Evolutionary conservation across 2,113 vertebrate species (phyloP), one percentile per base, ranked within the genome.

Genomic region (Eulacestoma nigropectus): DNA sequence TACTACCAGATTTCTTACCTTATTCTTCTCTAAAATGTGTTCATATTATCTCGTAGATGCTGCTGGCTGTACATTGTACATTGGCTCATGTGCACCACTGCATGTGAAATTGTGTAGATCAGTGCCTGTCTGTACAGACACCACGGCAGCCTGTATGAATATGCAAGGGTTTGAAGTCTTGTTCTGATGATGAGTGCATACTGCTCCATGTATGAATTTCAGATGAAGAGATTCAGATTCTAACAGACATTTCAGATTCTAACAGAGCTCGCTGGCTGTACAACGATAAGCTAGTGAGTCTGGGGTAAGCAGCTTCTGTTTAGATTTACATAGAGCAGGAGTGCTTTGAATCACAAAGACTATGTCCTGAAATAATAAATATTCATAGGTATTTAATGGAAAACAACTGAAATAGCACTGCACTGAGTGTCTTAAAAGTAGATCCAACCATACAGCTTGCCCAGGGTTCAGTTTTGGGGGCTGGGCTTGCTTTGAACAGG

Each of bases 51-150:
- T 82, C n/a, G 16, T 0, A 30, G 39, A 39, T 50, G 19, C 30
- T 75, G 26, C 19, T 1, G 4, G 20, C 52, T 79, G 30, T 33
- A n/a, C 14, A 3, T 7, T 35, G 16, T 39, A 14, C 0, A 0
- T 30, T 82, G 68, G 33, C 47, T 78, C 12, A 3, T 0, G 3
- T 64, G 37, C 18, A 33, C 9, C 47, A 33, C 21, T 39, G 27
- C 10, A 2, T 2, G 2, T 41, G 29, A 33, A 82, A 50, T 8
- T 1, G 1, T 22, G 35, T 33, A 52, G 53, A 30, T 25, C n/a
- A 27, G 11, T 18, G 35, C 56, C 56, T 68, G 30, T 11, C 41
- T 76, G 19, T 25, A 23, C 12, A 53, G 47, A 64, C 16, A 47
- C 14, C 57, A 32, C 49, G 64, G 72, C 44, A 80, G 41, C 12